Evolutionary conservation across 2,113 vertebrate species (phyloP).

Genomic region (Pygoscelis antarcticus): DNA sequence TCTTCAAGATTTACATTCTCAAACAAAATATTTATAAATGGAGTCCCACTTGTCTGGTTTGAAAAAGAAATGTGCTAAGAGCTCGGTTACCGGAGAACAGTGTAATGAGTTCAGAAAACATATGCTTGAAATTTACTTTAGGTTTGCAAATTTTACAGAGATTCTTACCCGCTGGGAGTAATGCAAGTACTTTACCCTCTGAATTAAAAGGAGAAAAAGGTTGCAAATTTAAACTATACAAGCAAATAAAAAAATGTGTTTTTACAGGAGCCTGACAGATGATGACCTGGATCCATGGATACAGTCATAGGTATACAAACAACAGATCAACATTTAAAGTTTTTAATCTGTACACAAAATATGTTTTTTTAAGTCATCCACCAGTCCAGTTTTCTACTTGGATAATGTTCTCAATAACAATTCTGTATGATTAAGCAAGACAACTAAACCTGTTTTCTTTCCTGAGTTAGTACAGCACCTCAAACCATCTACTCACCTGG

Average conservation of each 20-base stretch:
- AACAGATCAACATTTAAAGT: background rate
- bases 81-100: background rate
- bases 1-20: conserved; percentile 57
- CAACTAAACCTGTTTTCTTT: background rate
- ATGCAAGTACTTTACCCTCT: conserved; percentile 3
- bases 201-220: conserved; percentile 15
- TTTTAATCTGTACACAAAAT: background rate
- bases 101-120: conserved; percentile 33
- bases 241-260: background rate
- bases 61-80: conserved; percentile 46
- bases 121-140: conserved; percentile 66
- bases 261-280: background rate
- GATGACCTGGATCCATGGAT: background rate
- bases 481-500: background rate
- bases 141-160: conserved; percentile 62
- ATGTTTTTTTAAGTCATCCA: background rate
- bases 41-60: conserved; percentile 32
- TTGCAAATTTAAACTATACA: conserved; percentile 49
- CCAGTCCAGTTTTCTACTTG: background rate
- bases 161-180: conserved; percentile 34
- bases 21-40: conserved; percentile 68
- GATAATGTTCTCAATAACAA: background rate
- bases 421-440: background rate
- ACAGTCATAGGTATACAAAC: background rate
- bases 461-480: background rate